phyloP scores from a whole-genome alignment of 2,113 vertebrate genomes.

The Neogobius melanostomus region DNA sequence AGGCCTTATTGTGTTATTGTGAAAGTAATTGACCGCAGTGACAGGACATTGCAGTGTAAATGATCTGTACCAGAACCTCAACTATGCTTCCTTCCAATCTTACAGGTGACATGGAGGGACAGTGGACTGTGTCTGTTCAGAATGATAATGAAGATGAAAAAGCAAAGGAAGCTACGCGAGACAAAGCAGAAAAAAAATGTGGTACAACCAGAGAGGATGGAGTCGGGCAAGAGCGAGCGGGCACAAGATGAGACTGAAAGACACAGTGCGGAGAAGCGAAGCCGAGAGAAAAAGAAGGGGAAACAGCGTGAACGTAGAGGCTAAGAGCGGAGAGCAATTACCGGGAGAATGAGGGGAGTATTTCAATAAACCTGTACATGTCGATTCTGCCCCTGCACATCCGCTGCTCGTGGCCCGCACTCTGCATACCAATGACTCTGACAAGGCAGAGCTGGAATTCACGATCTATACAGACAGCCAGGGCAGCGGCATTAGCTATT shows the following conservation, averaged over 20 bases:
- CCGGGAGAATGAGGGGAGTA: constrained; percentile 54
- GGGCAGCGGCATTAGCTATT: constrained; percentile 54
- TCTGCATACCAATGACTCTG: constrained; percentile 69
- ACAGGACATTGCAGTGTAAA: background rate
- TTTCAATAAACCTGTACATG: constrained; percentile 68
- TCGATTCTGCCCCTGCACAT: constrained; percentile 57
- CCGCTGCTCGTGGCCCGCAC: constrained; percentile 40
- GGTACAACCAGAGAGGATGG: background rate
- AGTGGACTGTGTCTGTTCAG: constrained; percentile 28
- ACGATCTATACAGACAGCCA: constrained; percentile 63
- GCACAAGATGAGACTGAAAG: constrained; percentile 12
- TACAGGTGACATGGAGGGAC: constrained; percentile 9
- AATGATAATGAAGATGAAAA: constrained; percentile 53
- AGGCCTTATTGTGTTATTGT: too few relatives aligned
- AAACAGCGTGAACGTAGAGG: constrained; percentile 14
- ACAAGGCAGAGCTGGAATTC: constrained; percentile 62
- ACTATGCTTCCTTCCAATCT: background rate
- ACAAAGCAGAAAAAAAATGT: constrained; percentile 21
- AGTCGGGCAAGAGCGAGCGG: too few relatives aligned
- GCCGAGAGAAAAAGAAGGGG: constrained; percentile 25
- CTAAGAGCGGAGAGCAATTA: constrained; percentile 59
- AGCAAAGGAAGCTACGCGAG: constrained; percentile 20
- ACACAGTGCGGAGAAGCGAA: background rate
- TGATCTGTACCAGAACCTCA: background rate
- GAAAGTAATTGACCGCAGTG: too few relatives aligned